Evolutionary conservation across 2,888 invertebrate genomes (phyloP).

Genomic region (Drosophila conformis): DNA sequence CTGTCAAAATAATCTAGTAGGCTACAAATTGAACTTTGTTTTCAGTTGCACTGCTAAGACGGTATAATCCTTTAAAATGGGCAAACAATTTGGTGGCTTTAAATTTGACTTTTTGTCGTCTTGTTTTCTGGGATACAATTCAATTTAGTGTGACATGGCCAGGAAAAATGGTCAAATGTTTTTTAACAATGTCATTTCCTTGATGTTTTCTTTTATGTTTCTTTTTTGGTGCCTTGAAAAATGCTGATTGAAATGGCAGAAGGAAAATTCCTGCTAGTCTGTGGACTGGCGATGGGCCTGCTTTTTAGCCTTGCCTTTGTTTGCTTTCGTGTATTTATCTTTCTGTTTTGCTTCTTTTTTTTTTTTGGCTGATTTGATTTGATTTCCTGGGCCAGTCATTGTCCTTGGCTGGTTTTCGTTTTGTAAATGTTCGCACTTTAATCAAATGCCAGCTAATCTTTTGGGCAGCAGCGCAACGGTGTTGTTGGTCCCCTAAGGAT

Average conservation of each 20-base stretch:
- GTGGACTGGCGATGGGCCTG: constrained; percentile 14
- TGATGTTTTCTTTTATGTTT: constrained; percentile 65
- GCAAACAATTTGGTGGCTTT: constrained; percentile 9
- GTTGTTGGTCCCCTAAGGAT: constrained; percentile 42
- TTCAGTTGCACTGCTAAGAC: background rate
- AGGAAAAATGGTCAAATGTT: constrained; percentile 78
- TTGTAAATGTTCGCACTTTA: constrained; percentile 73
- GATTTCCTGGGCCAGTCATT: constrained; percentile 48
- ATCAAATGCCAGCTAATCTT: constrained; percentile 79
- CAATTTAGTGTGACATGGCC: constrained; percentile 70
- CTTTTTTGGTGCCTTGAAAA: constrained; percentile 49
- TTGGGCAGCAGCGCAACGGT: constrained; percentile 44
- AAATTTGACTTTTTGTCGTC: constrained; percentile 31
- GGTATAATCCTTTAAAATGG: background rate
- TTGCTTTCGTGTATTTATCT: constrained; percentile 53
- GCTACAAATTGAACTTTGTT: background rate
- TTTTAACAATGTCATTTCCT: constrained; percentile 76
- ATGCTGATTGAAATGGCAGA: constrained; percentile 73
- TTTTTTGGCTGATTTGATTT: constrained; percentile 70
- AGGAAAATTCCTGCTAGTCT: constrained; percentile 17
- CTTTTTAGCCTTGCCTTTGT: constrained; percentile 54
- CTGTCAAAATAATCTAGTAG: background rate
- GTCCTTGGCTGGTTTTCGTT: constrained; percentile 35
- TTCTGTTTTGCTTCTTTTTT: constrained; percentile 39
- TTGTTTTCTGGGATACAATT: constrained; percentile 54